These are phyloP conservation scores for Neotoxoptera formosana DNA, from an alignment of 1,140 invertebrate species.

Conservation along the genomic window DNA sequence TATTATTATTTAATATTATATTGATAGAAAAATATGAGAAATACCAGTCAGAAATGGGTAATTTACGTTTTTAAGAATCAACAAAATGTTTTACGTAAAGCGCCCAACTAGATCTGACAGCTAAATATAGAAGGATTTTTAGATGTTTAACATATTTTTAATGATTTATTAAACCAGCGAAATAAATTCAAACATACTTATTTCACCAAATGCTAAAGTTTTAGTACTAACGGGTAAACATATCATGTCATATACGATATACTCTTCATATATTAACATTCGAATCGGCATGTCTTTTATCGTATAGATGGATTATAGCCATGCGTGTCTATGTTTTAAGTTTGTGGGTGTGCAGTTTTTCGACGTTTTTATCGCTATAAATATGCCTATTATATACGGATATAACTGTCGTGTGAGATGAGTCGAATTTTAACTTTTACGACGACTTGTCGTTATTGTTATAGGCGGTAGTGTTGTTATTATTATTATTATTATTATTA, in stretches of 20 bases:
- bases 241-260: too few relatives aligned
- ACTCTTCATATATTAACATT: too few relatives aligned
- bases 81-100: too few relatives aligned
- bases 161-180: not conserved
- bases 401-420: not conserved
- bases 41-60: too few relatives aligned
- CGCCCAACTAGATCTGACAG: too few relatives aligned
- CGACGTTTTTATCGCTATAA: not conserved
- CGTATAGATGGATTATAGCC: not conserved
- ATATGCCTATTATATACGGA: not conserved
- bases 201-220: not conserved
- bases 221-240: too few relatives aligned
- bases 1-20: too few relatives aligned
- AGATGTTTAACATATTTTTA: not conserved
- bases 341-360: conserved; percentile 2
- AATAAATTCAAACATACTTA: not conserved
- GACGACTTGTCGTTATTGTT: conserved; percentile 14
- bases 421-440: conserved; percentile 4
- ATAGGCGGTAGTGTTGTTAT: not conserved
- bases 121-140: too few relatives aligned
- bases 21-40: too few relatives aligned
- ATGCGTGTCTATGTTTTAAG: not conserved
- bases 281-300: too few relatives aligned
- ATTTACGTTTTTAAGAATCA: not conserved
- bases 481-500: not conserved